Conservation (phyloP, 2,888 invertebrate genomes). For the Dryobotodes eremita region DNA sequence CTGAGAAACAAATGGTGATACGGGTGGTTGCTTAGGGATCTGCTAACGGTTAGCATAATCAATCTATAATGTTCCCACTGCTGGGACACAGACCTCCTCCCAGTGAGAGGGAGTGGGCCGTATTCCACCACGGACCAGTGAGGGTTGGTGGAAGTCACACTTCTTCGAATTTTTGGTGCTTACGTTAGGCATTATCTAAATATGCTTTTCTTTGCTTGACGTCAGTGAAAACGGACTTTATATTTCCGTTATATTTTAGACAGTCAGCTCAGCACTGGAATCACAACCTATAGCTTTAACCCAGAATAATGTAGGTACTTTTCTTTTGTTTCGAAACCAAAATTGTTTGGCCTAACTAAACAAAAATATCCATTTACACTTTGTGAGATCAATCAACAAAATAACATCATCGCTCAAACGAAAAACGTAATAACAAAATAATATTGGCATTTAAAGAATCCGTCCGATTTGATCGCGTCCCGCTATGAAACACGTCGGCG, state of each 20-base stretch:
- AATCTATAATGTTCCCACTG: background rate
- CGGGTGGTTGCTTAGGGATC: background rate
- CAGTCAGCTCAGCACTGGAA: background rate
- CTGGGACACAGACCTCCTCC: background rate
- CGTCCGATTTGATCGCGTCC: slow-evolving; percentile 49
- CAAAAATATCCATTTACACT: slow-evolving; percentile 2
- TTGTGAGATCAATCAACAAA: slow-evolving; percentile 27
- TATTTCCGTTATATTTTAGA: background rate
- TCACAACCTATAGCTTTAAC: background rate
- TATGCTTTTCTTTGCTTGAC: background rate
- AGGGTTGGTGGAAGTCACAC: background rate
- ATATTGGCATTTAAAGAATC: slow-evolving; percentile 54
- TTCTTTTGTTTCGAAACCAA: background rate
- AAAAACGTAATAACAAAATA: slow-evolving; percentile 54
- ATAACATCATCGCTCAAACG: slow-evolving; percentile 33
- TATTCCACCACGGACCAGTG: background rate
- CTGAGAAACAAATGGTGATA: background rate
- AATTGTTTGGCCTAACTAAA: background rate
- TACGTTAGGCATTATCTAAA: too few relatives aligned
- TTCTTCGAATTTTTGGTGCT: background rate
- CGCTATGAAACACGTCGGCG: slow-evolving; percentile 58
- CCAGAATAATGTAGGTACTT: background rate
- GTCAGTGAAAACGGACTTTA: background rate
- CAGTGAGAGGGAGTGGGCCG: background rate
- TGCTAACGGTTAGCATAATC: background rate